phyloP scores from a whole-genome alignment of 2,797 vertebrate species.

The Paguma larvata region DNA sequence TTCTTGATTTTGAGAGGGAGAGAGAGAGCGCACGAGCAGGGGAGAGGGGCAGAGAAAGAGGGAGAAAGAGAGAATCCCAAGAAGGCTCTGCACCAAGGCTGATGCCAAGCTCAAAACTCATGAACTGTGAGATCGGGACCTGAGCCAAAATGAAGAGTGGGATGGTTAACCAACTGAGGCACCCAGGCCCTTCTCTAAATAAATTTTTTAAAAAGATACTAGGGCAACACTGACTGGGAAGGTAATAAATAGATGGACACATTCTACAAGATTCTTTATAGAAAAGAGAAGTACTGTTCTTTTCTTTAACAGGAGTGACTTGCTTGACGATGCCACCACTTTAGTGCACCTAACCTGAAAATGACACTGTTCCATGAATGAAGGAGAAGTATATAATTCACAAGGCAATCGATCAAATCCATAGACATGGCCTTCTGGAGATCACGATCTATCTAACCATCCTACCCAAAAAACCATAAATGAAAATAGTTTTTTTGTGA shows the following conservation, averaged over 20 bases:
- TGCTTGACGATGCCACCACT: not conserved
- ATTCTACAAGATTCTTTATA: not conserved
- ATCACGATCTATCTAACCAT: not conserved
- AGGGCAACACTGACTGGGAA: not conserved
- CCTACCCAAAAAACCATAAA: not conserved
- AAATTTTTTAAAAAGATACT: not conserved
- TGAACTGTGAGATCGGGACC: no score
- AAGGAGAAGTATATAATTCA: not conserved
- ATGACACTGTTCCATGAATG: not conserved
- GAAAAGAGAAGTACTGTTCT: not conserved
- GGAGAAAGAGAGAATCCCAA: no score
- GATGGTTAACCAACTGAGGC: no score
- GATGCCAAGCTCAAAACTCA: no score
- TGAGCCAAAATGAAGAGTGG: no score
- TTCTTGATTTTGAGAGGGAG: no score
- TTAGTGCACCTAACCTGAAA: not conserved
- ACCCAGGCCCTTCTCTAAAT: not conserved
- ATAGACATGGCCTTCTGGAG: not conserved
- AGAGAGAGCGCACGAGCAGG: no score
- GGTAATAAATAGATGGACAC: not conserved
- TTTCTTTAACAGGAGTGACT: not conserved
- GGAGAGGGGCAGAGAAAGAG: no score
- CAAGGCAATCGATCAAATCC: not conserved
- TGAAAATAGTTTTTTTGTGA: not conserved
- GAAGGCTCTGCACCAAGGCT: no score